Percentiles rank a stretch among this genome's conserved stretches.
Conservation (phyloP, 1,140 invertebrate genomes). For the Drosophila leontia region DNA sequence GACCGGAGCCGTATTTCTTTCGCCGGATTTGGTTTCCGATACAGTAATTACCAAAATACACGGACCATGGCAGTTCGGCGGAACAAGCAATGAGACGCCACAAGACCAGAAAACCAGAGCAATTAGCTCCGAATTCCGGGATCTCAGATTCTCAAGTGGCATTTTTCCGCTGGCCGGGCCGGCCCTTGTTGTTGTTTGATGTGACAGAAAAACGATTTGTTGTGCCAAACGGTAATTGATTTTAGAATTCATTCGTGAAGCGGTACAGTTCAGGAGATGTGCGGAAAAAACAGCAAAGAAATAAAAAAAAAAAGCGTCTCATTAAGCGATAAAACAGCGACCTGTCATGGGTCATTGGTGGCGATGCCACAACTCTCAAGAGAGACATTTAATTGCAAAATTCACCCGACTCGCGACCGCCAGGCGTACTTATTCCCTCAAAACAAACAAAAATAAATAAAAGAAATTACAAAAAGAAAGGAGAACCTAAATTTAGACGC, state of each 20-base stretch:
- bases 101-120: conserved; percentile 28
- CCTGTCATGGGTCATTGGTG: conserved; percentile 78
- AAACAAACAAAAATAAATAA: conserved; percentile 5
- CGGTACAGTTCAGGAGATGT: not conserved
- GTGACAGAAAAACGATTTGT: conserved; percentile 81
- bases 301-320: conserved; percentile 43
- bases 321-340: conserved; percentile 58
- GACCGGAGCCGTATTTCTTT: not conserved
- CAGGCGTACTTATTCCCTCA: conserved; percentile 16
- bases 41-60: conserved; percentile 47
- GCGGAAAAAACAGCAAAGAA: not conserved
- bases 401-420: conserved; percentile 8
- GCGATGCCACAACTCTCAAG: conserved; percentile 32
- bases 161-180: conserved; percentile 29
- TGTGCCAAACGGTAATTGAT: conserved; percentile 83
- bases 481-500: conserved; percentile 72
- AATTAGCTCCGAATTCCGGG: conserved; percentile 46
- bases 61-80: conserved; percentile 27
- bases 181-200: conserved; percentile 59
- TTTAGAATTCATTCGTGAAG: conserved; percentile 80
- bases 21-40: conserved; percentile 21
- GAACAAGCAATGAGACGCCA: not conserved
- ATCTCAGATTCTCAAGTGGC: conserved; percentile 42
- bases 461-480: not conserved
- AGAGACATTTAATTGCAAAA: conserved; percentile 56